Evolutionary conservation across 1,140 invertebrate genomes (phyloP), one percentile per base, ranked within the genome.

Genomic region (Stegodyphus dumicola): DNA sequence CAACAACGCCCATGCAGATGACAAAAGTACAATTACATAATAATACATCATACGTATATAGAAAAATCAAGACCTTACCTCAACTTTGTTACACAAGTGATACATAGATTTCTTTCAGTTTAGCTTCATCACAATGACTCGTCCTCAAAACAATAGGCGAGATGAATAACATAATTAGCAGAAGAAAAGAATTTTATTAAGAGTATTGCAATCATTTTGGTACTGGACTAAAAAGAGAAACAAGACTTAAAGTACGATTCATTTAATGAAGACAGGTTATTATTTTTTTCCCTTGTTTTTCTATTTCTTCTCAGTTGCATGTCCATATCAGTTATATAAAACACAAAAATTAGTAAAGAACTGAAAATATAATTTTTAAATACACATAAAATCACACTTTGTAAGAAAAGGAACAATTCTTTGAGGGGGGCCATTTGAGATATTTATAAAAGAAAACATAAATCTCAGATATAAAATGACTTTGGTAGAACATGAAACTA

Each of bases 121-220:
- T 53, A 56, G 73, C 81, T 85, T 85, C 81, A 67, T 75, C 80
- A 76, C 18, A 76, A n/a, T 15, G 65, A 83, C 80, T 75, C 53
- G 81, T 85, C 81, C 74, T 49, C 81, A 85, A 69, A 73, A 85
- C 73, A 85, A 66, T 76, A 85, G 81, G 60, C 64, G 65, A 76
- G 81, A 69, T 77, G 81, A 85, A 76, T 85, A 66, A 85, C 81
- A 85, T 85, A 85, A 77, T 67, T 77, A 76, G 71, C 65, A 64
- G 80, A 70, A 85, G 73, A 85, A 85, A 85, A 85, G 74, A 85
- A 33, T 49, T 69, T 76, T 77, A 85, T 69, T 85, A 85, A 77
- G 18, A 53, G 18, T 48, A 75, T 18, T 74, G 15, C 54, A 83
- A n/a, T 60, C 56, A 60, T 13, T 54, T 76, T 76, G 51, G 77